These are phyloP conservation scores for Drosophila kikkawai DNA, from an alignment of 1,140 invertebrate species.

Conservation along the genomic window DNA sequence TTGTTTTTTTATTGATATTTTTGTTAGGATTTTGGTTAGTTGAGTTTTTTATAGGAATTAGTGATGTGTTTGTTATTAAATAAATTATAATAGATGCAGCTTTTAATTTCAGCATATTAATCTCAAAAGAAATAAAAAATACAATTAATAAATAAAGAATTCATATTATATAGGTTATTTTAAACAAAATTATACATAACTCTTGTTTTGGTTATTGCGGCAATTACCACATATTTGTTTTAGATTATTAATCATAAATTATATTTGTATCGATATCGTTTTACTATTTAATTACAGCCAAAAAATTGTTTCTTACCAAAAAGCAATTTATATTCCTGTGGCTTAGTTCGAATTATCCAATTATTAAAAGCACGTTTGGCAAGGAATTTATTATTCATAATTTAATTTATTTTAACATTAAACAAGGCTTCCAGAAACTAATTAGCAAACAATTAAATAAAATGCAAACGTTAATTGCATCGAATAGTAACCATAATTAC, in stretches of 20 bases:
- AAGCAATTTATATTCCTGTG: background rate
- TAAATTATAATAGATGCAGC: background rate
- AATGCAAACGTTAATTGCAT: background rate
- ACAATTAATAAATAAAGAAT: too few species aligned
- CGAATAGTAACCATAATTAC: background rate
- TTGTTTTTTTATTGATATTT: constrained; percentile 5
- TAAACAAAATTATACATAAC: too few species aligned
- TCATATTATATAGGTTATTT: too few species aligned
- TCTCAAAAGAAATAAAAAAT: background rate
- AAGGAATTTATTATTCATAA: constrained; percentile 6
- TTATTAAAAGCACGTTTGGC: background rate
- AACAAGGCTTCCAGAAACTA: background rate
- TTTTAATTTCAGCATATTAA: background rate
- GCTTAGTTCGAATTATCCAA: background rate
- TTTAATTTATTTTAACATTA: constrained; percentile 2
- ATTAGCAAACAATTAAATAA: background rate
- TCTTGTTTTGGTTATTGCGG: background rate
- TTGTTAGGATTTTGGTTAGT: background rate
- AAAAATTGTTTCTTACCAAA: background rate
- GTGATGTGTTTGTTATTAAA: background rate
- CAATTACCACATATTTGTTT: background rate
- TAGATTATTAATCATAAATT: background rate
- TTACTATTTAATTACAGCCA: background rate
- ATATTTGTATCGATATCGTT: background rate
- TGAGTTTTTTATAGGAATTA: background rate